Evolutionary conservation across 1,140 invertebrate genomes (phyloP), one percentile per base, ranked within the genome.

Genomic region (Vanessa tameamea): DNA sequence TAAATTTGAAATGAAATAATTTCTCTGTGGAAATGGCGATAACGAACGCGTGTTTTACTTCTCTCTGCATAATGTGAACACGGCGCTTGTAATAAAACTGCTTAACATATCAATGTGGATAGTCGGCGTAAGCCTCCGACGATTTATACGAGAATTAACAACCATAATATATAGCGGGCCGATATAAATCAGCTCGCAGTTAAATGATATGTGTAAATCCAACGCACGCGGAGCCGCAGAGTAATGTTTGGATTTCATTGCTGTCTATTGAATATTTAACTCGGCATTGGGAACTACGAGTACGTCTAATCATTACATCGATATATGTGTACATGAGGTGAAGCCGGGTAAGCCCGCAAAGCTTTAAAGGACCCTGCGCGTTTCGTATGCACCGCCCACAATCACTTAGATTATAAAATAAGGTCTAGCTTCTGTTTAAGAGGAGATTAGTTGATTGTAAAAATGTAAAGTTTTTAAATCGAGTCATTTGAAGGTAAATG

Each of bases 101-200:
- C 23, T 57, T 57, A 57, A 57, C 53, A 57, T 57, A 57, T 57
- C 53, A 57, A 57, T 57, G 53, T 9, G 16, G 20, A 57, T 23
- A 9, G 51, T 43, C 37, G 37, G 37, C 9, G 37, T 53, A 11
- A 53, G 15, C 51, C 51, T 15, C 23, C 16, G 20, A 23, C 53
- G 53, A 57, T 57, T 57, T 57, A 57, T 57, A 57, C 20, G 53
- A 57, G 53, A 57, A 57, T 57, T n/a, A 23, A 57, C 53, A 11
- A n/a, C 20, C 16, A 53, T 53, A 53, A 53, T 23, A 14, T 57
- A 57, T 23, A n/a, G 50, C 50, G 8, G 53, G 9, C 20, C 37
- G 53, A 57, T 12, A 14, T 57, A 57, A 57, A 57, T 57, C 53
- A 57, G n/a, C 37, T 43, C 9, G 37, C 37, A 43, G 37, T 20